Conservation (phyloP, 1,140 invertebrate genomes). For the Ylistrum balloti region DNA sequence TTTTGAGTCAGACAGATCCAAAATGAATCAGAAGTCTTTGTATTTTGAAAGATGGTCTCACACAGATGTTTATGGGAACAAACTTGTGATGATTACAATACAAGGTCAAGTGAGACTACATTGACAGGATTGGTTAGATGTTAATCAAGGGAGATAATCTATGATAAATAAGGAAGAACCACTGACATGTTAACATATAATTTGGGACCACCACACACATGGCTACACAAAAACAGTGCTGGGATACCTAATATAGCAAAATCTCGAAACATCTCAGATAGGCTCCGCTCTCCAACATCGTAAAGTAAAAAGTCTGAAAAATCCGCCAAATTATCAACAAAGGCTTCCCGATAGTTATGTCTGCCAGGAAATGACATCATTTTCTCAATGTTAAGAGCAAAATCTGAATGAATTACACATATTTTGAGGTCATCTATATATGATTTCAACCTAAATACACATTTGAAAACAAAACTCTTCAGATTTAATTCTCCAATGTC, state of each 20-base stretch:
- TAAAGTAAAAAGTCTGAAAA: constrained; percentile 49
- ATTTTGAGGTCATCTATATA: no score
- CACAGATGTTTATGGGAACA: not conserved
- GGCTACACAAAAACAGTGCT: constrained; percentile 42
- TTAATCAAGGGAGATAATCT: not conserved
- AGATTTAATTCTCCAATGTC: no score
- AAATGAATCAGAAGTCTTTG: not conserved
- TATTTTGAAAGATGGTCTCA: not conserved
- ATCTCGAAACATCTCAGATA: constrained; percentile 55
- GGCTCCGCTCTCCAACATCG: constrained; percentile 46
- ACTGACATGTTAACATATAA: not conserved
- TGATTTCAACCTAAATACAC: no score
- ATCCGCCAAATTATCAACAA: constrained; percentile 2
- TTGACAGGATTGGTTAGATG: not conserved
- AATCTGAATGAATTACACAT: no score
- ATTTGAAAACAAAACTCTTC: no score
- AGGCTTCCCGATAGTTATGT: not conserved
- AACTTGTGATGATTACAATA: not conserved
- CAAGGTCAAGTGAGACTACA: not conserved
- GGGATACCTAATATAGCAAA: constrained; percentile 52
- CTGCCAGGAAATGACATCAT: no score
- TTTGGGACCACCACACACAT: not conserved
- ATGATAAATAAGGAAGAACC: not conserved
- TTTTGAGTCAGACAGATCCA: not conserved
- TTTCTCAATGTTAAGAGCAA: no score